These are phyloP conservation scores for Lineus longissimus DNA, from an alignment of 1,140 invertebrate genomes.

Conservation along the genomic window DNA sequence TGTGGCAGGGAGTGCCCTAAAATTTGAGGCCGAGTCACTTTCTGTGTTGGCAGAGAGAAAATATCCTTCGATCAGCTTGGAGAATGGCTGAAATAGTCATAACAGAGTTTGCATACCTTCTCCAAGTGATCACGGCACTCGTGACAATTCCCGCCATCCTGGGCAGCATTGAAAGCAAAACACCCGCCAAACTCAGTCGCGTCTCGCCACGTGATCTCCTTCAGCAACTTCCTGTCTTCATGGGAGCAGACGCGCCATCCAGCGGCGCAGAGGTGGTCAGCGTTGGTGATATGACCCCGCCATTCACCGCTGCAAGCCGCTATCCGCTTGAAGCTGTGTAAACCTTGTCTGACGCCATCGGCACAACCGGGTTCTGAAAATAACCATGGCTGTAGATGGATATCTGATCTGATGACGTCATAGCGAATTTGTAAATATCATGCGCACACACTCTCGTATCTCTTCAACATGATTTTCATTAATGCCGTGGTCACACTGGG, in stretches of 20 bases:
- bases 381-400: too few relatives aligned
- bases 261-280: constrained; percentile 32
- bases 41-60: too few relatives aligned
- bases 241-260: constrained; percentile 48
- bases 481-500: too few relatives aligned
- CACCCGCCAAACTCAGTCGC: constrained; percentile 40
- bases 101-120: too few relatives aligned
- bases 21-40: too few relatives aligned
- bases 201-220: constrained; percentile 39
- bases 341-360: constrained; percentile 37
- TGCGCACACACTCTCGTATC: too few relatives aligned
- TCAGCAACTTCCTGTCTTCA: constrained; percentile 29
- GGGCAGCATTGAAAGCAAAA: constrained; percentile 46
- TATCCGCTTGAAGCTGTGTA: constrained; percentile 31
- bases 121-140: constrained; percentile 34
- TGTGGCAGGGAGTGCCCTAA: too few relatives aligned
- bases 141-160: constrained; percentile 43
- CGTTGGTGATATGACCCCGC: constrained; percentile 42
- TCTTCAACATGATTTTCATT: too few relatives aligned
- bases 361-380: constrained; percentile 33
- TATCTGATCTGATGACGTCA: too few relatives aligned
- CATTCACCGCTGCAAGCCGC: constrained; percentile 44
- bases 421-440: too few relatives aligned
- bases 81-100: too few relatives aligned
- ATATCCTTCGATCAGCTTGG: too few relatives aligned